Evolutionary conservation across 2,888 invertebrate genomes (phyloP), one percentile per base, ranked within the genome.

Genomic region (Xestia ashworthii): DNA sequence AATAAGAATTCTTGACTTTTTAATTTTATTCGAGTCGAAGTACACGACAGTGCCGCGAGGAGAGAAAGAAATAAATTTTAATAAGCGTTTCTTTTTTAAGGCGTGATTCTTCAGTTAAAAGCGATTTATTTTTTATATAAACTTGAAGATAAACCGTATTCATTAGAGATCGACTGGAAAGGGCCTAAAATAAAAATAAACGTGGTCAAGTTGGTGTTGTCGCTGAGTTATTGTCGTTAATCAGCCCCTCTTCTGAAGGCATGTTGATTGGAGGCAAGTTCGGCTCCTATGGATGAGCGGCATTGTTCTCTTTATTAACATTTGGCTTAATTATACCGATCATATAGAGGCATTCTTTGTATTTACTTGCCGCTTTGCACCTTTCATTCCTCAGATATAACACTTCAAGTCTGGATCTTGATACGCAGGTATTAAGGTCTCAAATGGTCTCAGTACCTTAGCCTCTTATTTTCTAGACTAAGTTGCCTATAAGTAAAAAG

Each of bases 31-130:
- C 94, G 94, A 93, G 93, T 90, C 95, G 92, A 93, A 94, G 96
- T 96, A 96, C 96, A 96, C 95, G 96, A 96, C 96, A 95, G 94
- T 92, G 94, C 95, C 93, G 94, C 94, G 95, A 93, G 92, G 92
- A 95, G 95, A 96, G 96, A 96, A 95, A 96, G 96, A 96, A 96
- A 96, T 96, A 96, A 96, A 96, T 96, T 96, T 96, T 96, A 96
- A 96, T 96, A 96, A 96, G 96, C 96, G 95, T 96, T 96, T 95
- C 94, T 96, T 96, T 96, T 96, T 96, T 95, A 96, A 96, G 96
- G 96, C 96, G 96, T 96, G 96, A 96, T 96, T 96, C 96, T 95
- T 96, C 95, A 96, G 96, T 95, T 95, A 95, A 96, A 94, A 96
- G 95, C 96, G 95, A 96, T 96, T 96, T 96, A 96, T 96, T 96